Base-by-base conservation (phyloP, 2,797 vertebrate genomes). In the Enteromius viviparus region DNA sequence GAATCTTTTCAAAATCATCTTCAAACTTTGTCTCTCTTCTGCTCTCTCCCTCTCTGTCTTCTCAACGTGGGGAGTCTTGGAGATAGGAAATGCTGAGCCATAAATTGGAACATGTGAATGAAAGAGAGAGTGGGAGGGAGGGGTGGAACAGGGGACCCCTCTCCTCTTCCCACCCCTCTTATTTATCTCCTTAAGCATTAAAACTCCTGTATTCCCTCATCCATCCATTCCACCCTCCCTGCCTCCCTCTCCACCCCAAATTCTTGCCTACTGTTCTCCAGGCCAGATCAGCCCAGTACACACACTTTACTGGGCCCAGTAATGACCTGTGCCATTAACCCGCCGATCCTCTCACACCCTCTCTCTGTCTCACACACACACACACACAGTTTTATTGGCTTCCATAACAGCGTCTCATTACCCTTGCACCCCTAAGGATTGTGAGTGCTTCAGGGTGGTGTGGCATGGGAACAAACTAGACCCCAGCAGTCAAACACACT, bases 41-140 rank as follows among this genome's bases (percentile, higher is more conserved):
- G 88, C 89, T 81, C 89, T 92, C 84, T 82, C 78, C 82, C 81
- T 68, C 64, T 84, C 66, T 66, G 6, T 83, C 64, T 70, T 89
- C 89, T 92, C 94, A 93, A 95, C 94, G 94, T 95, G 94, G 94
- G 94, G 93, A 95, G 95, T 95, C 94, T 92, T 90, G 84, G 77
- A 87, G 80, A 91, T 92, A 94, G 94, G 94, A 94, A 94, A 92
- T 93, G 92, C 88, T 92, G 87, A 92, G 92, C 92, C 93, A 95
- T 95, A 95, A 94, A 95, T 94, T 93, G 94, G 89, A 89, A 88
- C 86, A 87, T 89, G 90, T 94, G 93, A 94, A 93, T 92, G 90
- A 92, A 89, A 82, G 82, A 65, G 69, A 68, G 83, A 76, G 49
- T 75, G 64, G 45, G 68, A 68, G 86, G 65, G 88, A 90, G 87